A percentile compares a stretch with the other conserved stretches of the same genome.
phyloP scores from a whole-genome alignment of 2,113 vertebrate species.

The Cepphus grylle region DNA sequence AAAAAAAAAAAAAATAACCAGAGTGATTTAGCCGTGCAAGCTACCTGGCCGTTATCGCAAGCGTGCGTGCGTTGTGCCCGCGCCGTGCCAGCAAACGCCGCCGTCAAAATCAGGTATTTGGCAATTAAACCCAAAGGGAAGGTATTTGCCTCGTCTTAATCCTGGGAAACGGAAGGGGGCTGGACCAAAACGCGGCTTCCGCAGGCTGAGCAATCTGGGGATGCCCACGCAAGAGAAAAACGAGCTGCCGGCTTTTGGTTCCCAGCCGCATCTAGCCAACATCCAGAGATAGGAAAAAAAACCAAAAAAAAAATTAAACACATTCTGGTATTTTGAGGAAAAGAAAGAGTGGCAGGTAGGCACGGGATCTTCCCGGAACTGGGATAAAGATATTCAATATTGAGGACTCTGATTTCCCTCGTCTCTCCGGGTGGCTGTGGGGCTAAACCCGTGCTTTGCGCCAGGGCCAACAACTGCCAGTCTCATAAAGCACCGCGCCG shows the following conservation, averaged over 20 bases:
- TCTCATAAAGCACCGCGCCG: accelerated
- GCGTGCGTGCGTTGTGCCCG: accelerated
- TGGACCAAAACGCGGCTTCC: accelerated
- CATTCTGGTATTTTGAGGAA: background rate
- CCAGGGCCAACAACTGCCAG: background rate
- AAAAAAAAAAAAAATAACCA: background rate
- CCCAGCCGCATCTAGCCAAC: accelerated
- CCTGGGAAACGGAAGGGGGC: background rate
- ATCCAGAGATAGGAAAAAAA: accelerated
- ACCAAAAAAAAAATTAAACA: background rate
- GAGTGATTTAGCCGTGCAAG: background rate
- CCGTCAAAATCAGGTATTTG: background rate
- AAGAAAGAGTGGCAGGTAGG: background rate
- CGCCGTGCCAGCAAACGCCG: background rate
- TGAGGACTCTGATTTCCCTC: background rate
- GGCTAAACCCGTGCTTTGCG: background rate
- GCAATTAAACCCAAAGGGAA: background rate
- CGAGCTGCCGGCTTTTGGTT: accelerated
- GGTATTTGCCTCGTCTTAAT: background rate
- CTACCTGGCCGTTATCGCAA: background rate
- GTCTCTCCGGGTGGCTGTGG: background rate
- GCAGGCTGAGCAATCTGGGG: background rate
- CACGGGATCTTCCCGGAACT: background rate
- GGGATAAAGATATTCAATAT: background rate
- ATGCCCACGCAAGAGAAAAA: background rate